Base-by-base conservation (phyloP, 1,140 invertebrate genomes). In the Hypothenemus hampei region DNA sequence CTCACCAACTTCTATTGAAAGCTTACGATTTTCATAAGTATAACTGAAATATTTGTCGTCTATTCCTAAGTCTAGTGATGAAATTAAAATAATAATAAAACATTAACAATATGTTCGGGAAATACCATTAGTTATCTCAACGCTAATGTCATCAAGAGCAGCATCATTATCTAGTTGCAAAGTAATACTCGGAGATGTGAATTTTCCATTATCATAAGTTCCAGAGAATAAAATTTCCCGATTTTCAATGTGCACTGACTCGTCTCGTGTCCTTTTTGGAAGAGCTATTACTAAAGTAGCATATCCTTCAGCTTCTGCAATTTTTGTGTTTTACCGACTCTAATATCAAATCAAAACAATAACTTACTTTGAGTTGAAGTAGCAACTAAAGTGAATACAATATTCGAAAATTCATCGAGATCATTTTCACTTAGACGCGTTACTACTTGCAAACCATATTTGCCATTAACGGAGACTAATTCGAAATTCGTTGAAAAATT, bases 211-310 rank as follows among this genome's bases (percentile, higher is more conserved):
- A 18, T 46, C 23, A 21, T 58, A 58, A 13, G 15, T 29, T 3
- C 39, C 48, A 11, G 2, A 41, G 24, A 52, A 58, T 15, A 58
- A 18, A 29, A 58, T 35, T 15, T 57, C 36, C 21, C 29, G 20
- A 39, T 46, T n/a, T 16, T 50, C 23, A 13, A 58, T 35, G 29
- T 52, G 47, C 11, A 58, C 33, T 3, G 47, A 43, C 22, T 18
- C 5, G 15, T 52, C 19, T 39, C 35, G 41, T 7, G 21, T 18
- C 24, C 16, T 15, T 44, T 22, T 46, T 29, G 60, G 60, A 10
- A 62, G 46, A 31, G 26, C 43, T 15, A 62, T 53, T 3, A 62
- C 58, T 18, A 62, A 39, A 4, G 45, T 41, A 11, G 60, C 61
- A 29, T 47, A 21, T 1, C 22, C 46, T 10, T 35, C 26, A 15